Base-by-base conservation (phyloP, 2,888 invertebrate species). In the Junonia oenone region DNA sequence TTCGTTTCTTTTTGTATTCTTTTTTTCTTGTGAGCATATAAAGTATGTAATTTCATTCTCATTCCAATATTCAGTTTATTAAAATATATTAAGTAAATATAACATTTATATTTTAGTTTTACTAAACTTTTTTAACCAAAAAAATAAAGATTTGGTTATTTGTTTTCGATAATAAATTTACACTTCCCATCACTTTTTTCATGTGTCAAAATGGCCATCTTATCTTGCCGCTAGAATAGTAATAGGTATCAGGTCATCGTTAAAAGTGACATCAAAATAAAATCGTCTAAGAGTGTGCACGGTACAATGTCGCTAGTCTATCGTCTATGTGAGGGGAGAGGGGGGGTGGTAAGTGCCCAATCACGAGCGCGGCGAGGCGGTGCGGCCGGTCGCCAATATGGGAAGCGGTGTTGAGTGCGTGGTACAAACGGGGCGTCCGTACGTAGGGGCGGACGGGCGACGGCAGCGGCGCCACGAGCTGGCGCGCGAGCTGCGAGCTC, bases 401-500 rank as follows among this genome's bases (percentile, higher is more conserved):
- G 84, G 84, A 86, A 87, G 87, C 86, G 86, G 86, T 84, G 87
- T 85, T 78, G 88, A 88, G 87, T 88, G 88, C 88, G 89, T 87
- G 88, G 87, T 88, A 87, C 87, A 88, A 88, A 90, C 85, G 82
- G 80, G 78, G 80, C 78, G 81, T 85, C 83, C 88, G 87, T 89
- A 89, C 90, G 88, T 91, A 90, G 82, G 88, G 85, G 69, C 90
- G 76, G 76, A 81, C 84, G 73, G 76, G 75, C 68, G 88, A 78
- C 78, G 91, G 87, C 81, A 91, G 87, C 79, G 91, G 91, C 79
- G 91, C 91, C 73, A 91, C 91, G 80, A 92, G 90, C 82, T 92
- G 91, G 64, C 91, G 90, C 73, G 91, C 92, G 75, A 92, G 91
- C 84, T 91, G 91, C 83, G 91, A 91, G 82, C 86, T 88, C 91